Evolutionary conservation across 2,888 invertebrate species (phyloP).

Genomic region (Temnothorax ravouxi): DNA sequence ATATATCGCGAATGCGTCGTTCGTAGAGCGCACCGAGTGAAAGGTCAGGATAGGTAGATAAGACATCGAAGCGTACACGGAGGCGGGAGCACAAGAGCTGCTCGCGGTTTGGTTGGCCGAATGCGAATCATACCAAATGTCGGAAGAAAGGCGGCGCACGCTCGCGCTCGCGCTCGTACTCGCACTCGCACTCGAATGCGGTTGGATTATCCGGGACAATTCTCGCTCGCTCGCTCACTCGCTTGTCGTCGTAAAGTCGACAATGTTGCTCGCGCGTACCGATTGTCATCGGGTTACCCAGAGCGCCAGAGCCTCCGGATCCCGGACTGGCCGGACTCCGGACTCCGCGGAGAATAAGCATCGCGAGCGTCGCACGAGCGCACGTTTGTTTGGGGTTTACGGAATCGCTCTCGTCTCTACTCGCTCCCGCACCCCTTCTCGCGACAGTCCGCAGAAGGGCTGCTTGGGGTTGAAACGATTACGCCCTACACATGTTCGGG

Average conservation of each 20-base stretch:
- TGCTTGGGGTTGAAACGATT: constrained; percentile 72
- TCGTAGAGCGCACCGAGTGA: constrained; percentile 44
- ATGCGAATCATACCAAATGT: constrained; percentile 56
- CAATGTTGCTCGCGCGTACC: constrained; percentile 46
- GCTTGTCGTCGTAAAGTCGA: constrained; percentile 47
- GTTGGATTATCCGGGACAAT: constrained; percentile 30
- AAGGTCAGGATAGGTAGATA: constrained; percentile 56
- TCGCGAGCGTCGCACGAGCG: constrained; percentile 23
- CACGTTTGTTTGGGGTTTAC: constrained; percentile 43
- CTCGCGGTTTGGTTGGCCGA: constrained; percentile 58
- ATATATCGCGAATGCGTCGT: constrained; percentile 27
- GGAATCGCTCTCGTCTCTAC: constrained; percentile 9
- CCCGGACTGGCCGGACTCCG: too few relatives aligned
- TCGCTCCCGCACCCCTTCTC: constrained; percentile 6
- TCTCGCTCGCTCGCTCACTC: constrained; percentile 15
- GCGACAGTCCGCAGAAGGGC: constrained; percentile 41
- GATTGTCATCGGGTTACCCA: constrained; percentile 39
- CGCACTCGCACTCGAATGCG: constrained; percentile 23
- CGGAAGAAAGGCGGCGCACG: constrained; percentile 59
- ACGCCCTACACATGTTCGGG: constrained; percentile 78
- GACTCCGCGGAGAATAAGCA: constrained; percentile 14
- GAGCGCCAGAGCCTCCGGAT: constrained; percentile 21
- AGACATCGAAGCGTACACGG: constrained; percentile 53
- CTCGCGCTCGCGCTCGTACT: background rate
- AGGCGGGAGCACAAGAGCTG: constrained; percentile 57